A percentile compares a stretch with the other conserved stretches of the same genome.
Evolutionary conservation across 2,888 invertebrate genomes (phyloP).

Genomic region (Zygogramma bicolorata): DNA sequence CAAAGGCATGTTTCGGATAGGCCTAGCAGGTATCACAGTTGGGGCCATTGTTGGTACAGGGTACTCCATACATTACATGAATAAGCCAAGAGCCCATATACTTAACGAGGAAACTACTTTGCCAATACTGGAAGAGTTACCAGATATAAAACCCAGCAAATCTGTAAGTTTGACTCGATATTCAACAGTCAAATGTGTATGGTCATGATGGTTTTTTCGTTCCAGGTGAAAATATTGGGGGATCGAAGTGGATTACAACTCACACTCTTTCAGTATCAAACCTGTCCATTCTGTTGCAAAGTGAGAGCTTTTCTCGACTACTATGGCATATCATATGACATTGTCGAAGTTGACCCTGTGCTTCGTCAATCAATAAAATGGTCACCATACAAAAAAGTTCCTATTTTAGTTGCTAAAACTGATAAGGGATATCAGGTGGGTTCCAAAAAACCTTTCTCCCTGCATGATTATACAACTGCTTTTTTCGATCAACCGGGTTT

Average conservation of each 20-base stretch:
- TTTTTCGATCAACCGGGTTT: no score
- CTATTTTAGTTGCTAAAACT: slow-evolving; percentile 84
- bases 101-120: slow-evolving; percentile 65
- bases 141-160: slow-evolving; percentile 67
- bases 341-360: slow-evolving; percentile 98
- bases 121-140: slow-evolving; percentile 59
- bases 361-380: slow-evolving; percentile 91
- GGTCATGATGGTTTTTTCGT: slow-evolving; percentile 19
- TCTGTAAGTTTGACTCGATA: slow-evolving; percentile 60
- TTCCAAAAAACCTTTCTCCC: background rate
- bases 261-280: slow-evolving; percentile 95
- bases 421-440: slow-evolving; percentile 78
- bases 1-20: slow-evolving; percentile 58
- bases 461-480: slow-evolving; percentile 26
- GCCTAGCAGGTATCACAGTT: slow-evolving; percentile 63
- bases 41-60: slow-evolving; percentile 68
- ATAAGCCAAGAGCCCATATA: slow-evolving; percentile 65
- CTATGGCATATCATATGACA: slow-evolving; percentile 92
- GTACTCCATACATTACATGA: slow-evolving; percentile 67
- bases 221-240: slow-evolving; percentile 73
- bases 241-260: slow-evolving; percentile 81
- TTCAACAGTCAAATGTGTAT: background rate
- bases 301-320: slow-evolving; percentile 91
- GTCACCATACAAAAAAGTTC: slow-evolving; percentile 95
- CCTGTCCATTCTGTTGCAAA: slow-evolving; percentile 98